Evolutionary conservation across 1,140 invertebrate species (phyloP).

Genomic region (Philotrypesis tridentata): DNA sequence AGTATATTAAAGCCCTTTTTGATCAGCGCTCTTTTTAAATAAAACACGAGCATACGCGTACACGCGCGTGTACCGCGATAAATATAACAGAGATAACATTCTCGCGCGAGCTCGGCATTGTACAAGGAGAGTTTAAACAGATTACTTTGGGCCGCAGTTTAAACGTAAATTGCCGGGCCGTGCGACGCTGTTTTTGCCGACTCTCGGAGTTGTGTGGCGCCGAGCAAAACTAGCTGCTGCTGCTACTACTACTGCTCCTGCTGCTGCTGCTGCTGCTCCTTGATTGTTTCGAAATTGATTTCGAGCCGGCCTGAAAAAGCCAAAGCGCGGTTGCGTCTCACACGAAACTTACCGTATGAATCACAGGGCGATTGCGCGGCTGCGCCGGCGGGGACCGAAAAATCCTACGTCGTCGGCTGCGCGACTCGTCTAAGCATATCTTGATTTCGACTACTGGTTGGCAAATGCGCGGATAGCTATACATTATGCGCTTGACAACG

Average conservation of each 20-base stretch:
- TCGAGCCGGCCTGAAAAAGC: background rate
- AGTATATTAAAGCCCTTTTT: no score
- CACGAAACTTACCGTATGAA: background rate
- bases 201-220: background rate
- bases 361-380: background rate
- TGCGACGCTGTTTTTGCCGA: slow-evolving; percentile 54
- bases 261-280: background rate
- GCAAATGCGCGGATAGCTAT: background rate
- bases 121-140: slow-evolving; percentile 70
- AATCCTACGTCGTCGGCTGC: background rate
- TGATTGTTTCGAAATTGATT: slow-evolving; percentile 41
- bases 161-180: slow-evolving; percentile 67
- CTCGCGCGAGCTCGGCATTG: slow-evolving; percentile 62
- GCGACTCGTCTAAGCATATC: background rate
- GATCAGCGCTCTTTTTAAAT: background rate
- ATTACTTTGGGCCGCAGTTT: slow-evolving; percentile 66
- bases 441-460: background rate
- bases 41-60: background rate
- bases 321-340: background rate
- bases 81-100: slow-evolving; percentile 60
- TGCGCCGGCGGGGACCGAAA: background rate
- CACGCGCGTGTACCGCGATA: slow-evolving; percentile 21
- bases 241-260: no score
- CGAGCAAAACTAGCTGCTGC: slow-evolving; percentile 8
- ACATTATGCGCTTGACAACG: background rate